These are phyloP conservation scores for Drosophila rellima DNA, from an alignment of 2,888 invertebrate genomes.

Conservation along the genomic window DNA sequence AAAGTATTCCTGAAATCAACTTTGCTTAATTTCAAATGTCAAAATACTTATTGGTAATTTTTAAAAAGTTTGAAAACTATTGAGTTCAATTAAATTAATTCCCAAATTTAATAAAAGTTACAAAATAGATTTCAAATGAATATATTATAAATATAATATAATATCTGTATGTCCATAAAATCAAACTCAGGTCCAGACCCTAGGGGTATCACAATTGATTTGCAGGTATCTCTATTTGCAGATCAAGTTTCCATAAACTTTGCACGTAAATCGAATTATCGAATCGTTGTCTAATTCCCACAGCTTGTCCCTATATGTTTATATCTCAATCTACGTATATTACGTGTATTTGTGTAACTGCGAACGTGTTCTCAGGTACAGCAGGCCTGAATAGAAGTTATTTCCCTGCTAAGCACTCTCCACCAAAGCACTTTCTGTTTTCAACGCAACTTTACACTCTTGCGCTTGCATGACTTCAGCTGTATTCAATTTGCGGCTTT, in stretches of 20 bases:
- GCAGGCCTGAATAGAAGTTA: constrained; percentile 2
- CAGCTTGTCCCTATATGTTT: not conserved
- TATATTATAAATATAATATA: too few relatives aligned
- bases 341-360: not conserved
- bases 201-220: not conserved
- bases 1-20: too few relatives aligned
- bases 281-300: constrained; percentile 7
- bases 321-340: not conserved
- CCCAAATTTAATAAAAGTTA: too few relatives aligned
- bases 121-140: too few relatives aligned
- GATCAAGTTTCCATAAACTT: constrained; percentile 5
- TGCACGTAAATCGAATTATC: constrained; percentile 1
- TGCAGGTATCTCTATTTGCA: not conserved
- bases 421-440: constrained; percentile 15
- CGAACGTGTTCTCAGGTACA: constrained; percentile 12
- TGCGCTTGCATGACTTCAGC: constrained; percentile 8
- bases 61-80: too few relatives aligned
- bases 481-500: constrained; percentile 3
- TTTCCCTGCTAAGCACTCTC: constrained; percentile 12
- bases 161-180: too few relatives aligned
- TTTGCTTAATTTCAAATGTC: too few relatives aligned
- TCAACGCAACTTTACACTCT: constrained; percentile 8
- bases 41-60: too few relatives aligned
- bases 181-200: not conserved
- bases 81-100: too few relatives aligned